Base-by-base conservation (phyloP, 2,797 vertebrate species). In the Arnoldichthys spilopterus region DNA sequence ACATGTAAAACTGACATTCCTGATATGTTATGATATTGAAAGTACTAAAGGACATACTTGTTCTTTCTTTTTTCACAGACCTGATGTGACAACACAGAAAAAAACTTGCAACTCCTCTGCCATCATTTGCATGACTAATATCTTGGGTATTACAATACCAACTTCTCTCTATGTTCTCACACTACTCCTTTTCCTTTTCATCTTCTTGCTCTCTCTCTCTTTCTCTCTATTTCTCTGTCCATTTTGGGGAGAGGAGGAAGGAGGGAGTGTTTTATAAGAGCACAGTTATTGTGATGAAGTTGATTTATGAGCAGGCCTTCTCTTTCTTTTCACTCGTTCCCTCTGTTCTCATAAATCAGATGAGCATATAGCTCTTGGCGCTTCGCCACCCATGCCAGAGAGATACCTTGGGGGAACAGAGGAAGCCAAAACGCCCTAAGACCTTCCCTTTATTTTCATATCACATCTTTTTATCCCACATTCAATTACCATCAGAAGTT, bases 291-390 rank as follows among this genome's bases (percentile, higher is more conserved):
- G 84, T 86, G 88, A 90, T 87, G 86, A 86, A 86, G 85, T 85
- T 89, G 90, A 92, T 91, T 92, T 91, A 93, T 90, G 88, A 67
- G 74, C 77, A 80, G 74, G 82, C 85, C 75, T 74, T 78, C 85
- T 87, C 82, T 80, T 72, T 86, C 81, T 78, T 89, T 88, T 88
- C 53, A 87, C 85, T 83, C 62, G 71, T 80, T 88, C 82, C 85
- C 85, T 63, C 26, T 76, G 51, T 84, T 83, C 67, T 78, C 83
- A 85, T 92, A 91, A 92, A 93, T 92, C 89, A 89, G 37, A 76
- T 12, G 37, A 78, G 84, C 80, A 77, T 82, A 85, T 78, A 81
- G 59, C 54, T 61, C 70, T 88, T 87, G 83, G 85, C 87, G 26
- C 3, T 22, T 1, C 73, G 85, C 87, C 87, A 78, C 74, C 82